Evolutionary conservation across 2,113 vertebrate species (phyloP), one percentile per base, ranked within the genome.

Genomic region (Haemorhous mexicanus): DNA sequence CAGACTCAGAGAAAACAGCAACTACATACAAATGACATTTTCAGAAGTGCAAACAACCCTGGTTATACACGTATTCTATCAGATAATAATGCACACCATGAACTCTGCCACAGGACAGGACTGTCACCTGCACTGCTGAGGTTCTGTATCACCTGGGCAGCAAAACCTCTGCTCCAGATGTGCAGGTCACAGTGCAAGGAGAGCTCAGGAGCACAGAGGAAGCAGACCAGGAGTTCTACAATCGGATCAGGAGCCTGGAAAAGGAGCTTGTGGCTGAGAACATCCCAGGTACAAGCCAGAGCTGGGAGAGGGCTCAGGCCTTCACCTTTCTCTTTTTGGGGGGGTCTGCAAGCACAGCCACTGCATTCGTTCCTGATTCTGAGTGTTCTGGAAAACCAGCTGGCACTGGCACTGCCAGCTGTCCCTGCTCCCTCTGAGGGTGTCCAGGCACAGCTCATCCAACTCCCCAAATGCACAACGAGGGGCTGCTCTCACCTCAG

Each of bases 171-270:
- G 90, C 98, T 28, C 98, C 99, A 20, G 96, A 98, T 47, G 99
- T 99, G 68, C 96, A 98, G 50, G 97, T 98, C 26, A 97, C 95
- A 7, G 96, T 98, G 73, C 97, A 98, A 39, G 97, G 96, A 33
- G 97, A 98, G 52, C 94, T 97, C 23, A 96, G 96, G 82, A 96
- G 98, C 96, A 97, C 97, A 5, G 92, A 94, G 9, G 89, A 96
- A 53, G 97, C 98, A 87, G 99, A 99, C 30, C 84, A 98, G 13
- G 66, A 87, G 6, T 98, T 99, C 92, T 99, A 98, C 96, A 96
- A 97, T n/a, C 93, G 82, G 53, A 97, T 99, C 68, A 98, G 95
- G 86, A 96, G 62, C 46, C 96, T 95, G 76, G 85, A 96, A 19
- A 94, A 95, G 81, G 97, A 98, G 46, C 82, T 98, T 3, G 95